phyloP scores from a whole-genome alignment of 2,113 vertebrate species.

The Chloropsis hardwickii region DNA sequence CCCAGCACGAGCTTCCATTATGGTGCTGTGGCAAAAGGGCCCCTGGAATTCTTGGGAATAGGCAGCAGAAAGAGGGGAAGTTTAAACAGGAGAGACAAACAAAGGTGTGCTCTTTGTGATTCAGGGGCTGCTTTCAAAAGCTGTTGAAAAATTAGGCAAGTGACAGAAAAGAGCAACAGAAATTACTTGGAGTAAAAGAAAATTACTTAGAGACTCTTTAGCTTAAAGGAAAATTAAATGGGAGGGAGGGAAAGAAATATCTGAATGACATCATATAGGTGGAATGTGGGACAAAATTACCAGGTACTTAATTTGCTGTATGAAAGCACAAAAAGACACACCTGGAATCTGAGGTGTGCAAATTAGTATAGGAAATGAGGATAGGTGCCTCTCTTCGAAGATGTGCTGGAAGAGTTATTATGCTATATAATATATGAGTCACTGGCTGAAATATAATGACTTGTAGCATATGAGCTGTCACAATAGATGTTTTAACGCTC shows the following conservation, averaged over 20 bases:
- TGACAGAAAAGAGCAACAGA: background rate
- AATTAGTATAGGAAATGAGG: background rate
- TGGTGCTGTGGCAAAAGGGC: background rate
- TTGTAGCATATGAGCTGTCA: background rate
- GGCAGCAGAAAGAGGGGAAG: background rate
- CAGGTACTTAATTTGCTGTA: background rate
- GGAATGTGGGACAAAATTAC: background rate
- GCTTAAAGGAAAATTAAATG: background rate
- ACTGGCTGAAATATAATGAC: background rate
- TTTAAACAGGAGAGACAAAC: background rate
- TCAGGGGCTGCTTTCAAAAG: background rate
- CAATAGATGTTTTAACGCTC: background rate
- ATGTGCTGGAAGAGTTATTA: background rate
- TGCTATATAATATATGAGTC: background rate
- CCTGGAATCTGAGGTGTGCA: background rate
- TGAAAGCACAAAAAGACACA: background rate
- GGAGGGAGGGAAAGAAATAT: background rate
- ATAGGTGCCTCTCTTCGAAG: background rate
- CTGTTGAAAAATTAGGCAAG: background rate
- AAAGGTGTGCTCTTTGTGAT: background rate
- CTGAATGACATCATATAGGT: background rate
- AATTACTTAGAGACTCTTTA: background rate
- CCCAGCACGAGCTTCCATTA: background rate
- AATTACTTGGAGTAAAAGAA: background rate
- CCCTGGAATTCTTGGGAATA: rapidly evolving